These are phyloP conservation scores for Mycogona germanica DNA, from an alignment of 2,888 invertebrate genomes.

Conservation along the genomic window DNA sequence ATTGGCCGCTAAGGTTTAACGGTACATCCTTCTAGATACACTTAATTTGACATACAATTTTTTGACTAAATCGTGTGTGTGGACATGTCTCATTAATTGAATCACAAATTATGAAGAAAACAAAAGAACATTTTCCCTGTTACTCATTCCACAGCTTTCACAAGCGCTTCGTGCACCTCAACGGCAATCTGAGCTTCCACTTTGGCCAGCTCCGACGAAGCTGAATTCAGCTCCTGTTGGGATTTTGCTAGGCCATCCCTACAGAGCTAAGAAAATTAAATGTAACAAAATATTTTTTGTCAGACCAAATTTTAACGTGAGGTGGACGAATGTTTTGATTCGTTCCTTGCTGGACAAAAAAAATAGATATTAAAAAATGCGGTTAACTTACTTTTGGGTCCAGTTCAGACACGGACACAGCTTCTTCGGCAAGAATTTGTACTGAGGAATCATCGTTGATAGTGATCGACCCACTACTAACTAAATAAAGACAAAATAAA, in stretches of 20 bases:
- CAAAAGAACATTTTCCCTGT: too few species aligned
- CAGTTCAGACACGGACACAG: conserved; percentile 68
- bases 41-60: too few species aligned
- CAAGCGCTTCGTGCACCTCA: conserved; percentile 88
- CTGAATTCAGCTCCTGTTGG: conserved; percentile 66
- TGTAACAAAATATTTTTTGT: conserved; percentile 2
- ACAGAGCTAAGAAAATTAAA: conserved; percentile 45
- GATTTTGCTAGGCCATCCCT: conserved; percentile 72
- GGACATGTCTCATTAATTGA: too few species aligned
- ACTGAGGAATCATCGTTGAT: conserved; percentile 90
- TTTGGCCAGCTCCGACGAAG: conserved; percentile 63
- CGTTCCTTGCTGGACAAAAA: too few species aligned
- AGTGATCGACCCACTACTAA: conserved; percentile 90
- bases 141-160: conserved; percentile 50
- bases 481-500: conserved; percentile 35
- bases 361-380: too few species aligned
- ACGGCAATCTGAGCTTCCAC: conserved; percentile 89
- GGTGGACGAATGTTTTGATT: neutral
- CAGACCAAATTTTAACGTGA: too few species aligned
- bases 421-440: conserved; percentile 93
- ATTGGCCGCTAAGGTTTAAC: too few species aligned
- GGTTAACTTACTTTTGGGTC: conserved; percentile 44
- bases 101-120: too few species aligned
- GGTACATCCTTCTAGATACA: too few species aligned
- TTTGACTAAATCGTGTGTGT: too few species aligned